These are phyloP conservation scores for Protosalanx chinensis DNA, from an alignment of 2,797 vertebrate species.

Conservation along the genomic window DNA sequence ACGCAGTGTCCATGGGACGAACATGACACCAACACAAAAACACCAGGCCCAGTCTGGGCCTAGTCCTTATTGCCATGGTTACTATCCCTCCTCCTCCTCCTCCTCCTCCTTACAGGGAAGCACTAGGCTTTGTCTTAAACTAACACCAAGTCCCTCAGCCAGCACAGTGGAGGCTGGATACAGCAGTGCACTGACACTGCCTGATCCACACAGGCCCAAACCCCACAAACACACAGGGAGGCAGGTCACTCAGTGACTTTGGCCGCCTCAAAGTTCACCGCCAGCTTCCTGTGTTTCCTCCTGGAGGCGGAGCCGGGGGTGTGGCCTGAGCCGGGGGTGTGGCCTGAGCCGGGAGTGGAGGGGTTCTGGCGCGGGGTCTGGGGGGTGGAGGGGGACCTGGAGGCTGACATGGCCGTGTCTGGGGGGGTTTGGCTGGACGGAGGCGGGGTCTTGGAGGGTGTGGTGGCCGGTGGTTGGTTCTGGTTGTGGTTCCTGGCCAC, in stretches of 20 bases:
- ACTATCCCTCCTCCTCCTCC: background rate
- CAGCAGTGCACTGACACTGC: background rate
- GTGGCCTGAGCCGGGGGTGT: conserved; percentile 52
- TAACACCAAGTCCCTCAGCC: background rate
- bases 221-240: background rate
- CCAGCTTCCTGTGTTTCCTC: conserved; percentile 89
- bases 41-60: background rate
- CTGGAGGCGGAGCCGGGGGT: conserved; percentile 83
- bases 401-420: conserved; percentile 40
- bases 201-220: background rate
- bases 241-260: conserved; percentile 77
- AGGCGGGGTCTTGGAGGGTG: conserved; percentile 26
- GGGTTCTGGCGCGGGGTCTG: conserved; percentile 61
- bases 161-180: background rate
- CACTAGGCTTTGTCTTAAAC: background rate
- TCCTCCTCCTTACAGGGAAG: background rate
- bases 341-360: conserved; percentile 43
- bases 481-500: conserved; percentile 60
- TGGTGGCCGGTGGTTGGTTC: conserved; percentile 39
- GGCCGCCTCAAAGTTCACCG: conserved; percentile 90
- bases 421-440: conserved; percentile 14
- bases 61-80: conserved; percentile 10
- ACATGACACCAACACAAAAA: conserved; percentile 1
- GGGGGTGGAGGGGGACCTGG: conserved; percentile 67
- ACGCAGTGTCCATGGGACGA: background rate